phyloP scores from a whole-genome alignment of 2,113 vertebrate species.

The Nematolebias whitei region DNA sequence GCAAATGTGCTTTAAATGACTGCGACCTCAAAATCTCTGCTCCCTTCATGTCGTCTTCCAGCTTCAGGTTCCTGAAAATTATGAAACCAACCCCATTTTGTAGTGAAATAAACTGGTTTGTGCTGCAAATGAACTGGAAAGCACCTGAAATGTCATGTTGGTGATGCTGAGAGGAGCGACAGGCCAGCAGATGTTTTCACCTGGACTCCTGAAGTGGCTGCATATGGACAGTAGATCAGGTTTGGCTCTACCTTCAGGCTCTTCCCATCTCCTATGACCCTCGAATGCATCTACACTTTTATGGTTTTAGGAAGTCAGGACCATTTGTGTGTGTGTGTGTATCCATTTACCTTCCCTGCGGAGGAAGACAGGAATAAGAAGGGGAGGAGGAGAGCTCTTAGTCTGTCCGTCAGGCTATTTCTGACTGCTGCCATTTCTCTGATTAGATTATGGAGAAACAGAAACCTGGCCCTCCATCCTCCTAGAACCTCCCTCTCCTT shows the following conservation, averaged over 20 bases:
- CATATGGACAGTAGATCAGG: conserved; percentile 65
- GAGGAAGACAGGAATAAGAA: conserved; percentile 69
- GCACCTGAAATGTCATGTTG: conserved; percentile 25
- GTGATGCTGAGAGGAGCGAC: conserved; percentile 23
- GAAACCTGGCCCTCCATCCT: conserved; percentile 76
- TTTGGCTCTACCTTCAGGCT: conserved; percentile 62
- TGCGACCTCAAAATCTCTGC: not conserved
- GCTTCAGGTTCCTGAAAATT: not conserved
- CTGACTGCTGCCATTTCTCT: conserved; percentile 82
- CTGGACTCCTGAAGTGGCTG: conserved; percentile 26
- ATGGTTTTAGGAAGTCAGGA: conserved; percentile 64
- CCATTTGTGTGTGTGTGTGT: conserved; percentile 29
- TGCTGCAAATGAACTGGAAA: conserved; percentile 10
- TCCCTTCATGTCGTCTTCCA: too few species aligned
- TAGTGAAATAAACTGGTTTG: not conserved
- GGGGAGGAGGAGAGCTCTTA: conserved; percentile 76
- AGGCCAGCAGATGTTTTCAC: conserved; percentile 14
- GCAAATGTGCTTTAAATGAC: not conserved
- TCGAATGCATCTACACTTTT: conserved; percentile 64
- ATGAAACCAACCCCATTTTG: not conserved
- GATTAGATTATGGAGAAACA: conserved; percentile 81
- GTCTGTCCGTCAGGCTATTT: conserved; percentile 80
- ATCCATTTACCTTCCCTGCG: conserved; percentile 68
- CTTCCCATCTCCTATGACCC: conserved; percentile 54
- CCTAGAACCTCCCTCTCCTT: conserved; percentile 58